Conservation (phyloP, 2,888 invertebrate species). For the Argyresthia albistria region DNA sequence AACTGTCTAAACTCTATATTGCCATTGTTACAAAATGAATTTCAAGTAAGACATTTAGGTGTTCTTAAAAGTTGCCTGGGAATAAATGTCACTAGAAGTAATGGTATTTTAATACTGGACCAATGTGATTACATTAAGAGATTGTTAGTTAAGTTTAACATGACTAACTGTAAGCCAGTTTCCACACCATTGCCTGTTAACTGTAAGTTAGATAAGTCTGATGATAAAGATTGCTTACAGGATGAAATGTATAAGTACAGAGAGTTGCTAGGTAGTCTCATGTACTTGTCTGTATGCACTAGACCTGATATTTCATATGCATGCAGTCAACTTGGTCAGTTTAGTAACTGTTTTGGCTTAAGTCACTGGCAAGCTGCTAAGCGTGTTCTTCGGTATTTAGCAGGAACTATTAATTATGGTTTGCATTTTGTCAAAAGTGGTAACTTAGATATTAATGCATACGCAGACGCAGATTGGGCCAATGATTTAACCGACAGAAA, state of each 20-base stretch:
- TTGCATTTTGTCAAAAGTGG: slow-evolving; percentile 7
- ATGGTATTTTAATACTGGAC: slow-evolving; percentile 6
- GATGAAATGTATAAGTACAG: slow-evolving; percentile 5
- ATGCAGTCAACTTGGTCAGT: slow-evolving; percentile 12
- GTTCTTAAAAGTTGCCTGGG: slow-evolving; percentile 11
- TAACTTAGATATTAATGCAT: slow-evolving; percentile 2
- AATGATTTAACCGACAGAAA: slow-evolving; percentile 10
- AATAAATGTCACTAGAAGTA: slow-evolving; percentile 9
- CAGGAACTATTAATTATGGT: slow-evolving; percentile 9
- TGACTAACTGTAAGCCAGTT: slow-evolving; percentile 11
- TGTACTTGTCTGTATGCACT: slow-evolving; percentile 12
- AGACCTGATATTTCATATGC: slow-evolving; percentile 13
- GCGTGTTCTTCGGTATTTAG: slow-evolving; percentile 12
- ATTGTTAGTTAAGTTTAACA: background rate
- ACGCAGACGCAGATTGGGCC: slow-evolving; percentile 14
- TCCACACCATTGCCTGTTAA: slow-evolving; percentile 9
- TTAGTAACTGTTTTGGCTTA: slow-evolving; percentile 8
- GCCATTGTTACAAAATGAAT: slow-evolving; percentile 3
- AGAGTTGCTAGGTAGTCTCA: slow-evolving; percentile 5
- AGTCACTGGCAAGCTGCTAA: slow-evolving; percentile 12
- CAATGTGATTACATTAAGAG: slow-evolving; percentile 2
- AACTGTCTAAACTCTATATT: background rate
- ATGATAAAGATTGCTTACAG: background rate
- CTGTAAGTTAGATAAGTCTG: slow-evolving; percentile 6
- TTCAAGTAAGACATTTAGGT: slow-evolving; percentile 9